phyloP scores from a whole-genome alignment of 1,140 invertebrate species.

The Oryzaephilus surinamensis region DNA sequence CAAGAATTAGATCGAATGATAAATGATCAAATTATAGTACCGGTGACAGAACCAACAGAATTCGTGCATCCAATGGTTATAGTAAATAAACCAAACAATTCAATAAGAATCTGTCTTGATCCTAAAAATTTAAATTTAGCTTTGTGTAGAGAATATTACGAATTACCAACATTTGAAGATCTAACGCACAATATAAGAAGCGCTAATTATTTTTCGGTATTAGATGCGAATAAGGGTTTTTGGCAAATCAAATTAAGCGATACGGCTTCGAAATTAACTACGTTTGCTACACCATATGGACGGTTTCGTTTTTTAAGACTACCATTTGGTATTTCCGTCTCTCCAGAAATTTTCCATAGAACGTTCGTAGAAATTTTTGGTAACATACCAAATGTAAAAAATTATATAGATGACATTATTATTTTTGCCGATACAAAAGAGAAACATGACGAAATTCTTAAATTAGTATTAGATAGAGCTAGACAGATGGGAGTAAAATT shows the following conservation, averaged over 20 bases:
- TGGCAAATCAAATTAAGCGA: constrained; percentile 36
- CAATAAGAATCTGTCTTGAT: constrained; percentile 37
- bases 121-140: constrained; percentile 38
- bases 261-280: constrained; percentile 32
- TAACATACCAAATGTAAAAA: constrained; percentile 14
- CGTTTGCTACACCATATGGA: constrained; percentile 39
- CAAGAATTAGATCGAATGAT: constrained; percentile 24
- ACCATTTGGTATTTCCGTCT: constrained; percentile 27
- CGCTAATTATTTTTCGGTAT: constrained; percentile 31
- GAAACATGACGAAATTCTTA: constrained; percentile 1
- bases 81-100: constrained; percentile 32
- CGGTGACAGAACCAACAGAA: constrained; percentile 31
- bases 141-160: constrained; percentile 35
- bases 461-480: constrained; percentile 16
- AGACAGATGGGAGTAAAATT: constrained; percentile 20
- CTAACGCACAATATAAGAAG: constrained; percentile 28
- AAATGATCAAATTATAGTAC: constrained; percentile 24
- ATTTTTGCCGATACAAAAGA: constrained; percentile 1
- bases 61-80: constrained; percentile 37
- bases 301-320: constrained; percentile 32
- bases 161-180: constrained; percentile 35
- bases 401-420: constrained; percentile 13
- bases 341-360: constrained; percentile 22
- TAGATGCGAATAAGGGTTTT: constrained; percentile 37
- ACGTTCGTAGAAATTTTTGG: constrained; percentile 11